phyloP scores from a whole-genome alignment of 2,888 invertebrate species.

The Incurvaria masculella region DNA sequence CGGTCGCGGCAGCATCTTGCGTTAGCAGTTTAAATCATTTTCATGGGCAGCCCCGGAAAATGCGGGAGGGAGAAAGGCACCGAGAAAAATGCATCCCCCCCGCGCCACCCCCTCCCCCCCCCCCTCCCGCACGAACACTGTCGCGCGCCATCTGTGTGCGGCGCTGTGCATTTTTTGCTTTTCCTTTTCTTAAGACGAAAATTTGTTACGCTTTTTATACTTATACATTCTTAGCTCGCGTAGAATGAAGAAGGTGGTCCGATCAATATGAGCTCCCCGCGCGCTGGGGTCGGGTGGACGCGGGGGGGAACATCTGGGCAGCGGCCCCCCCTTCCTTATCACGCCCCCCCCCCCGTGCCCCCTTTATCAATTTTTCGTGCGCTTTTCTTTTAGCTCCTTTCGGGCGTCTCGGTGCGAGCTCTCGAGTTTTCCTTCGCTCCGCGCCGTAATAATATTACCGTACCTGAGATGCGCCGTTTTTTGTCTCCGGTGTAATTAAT shows the following conservation, averaged over 20 bases:
- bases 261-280: constrained; percentile 34
- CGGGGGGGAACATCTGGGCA: not conserved
- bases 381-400: constrained; percentile 29
- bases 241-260: constrained; percentile 27
- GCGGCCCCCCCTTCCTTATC: constrained; percentile 7
- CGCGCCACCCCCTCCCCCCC: constrained; percentile 17
- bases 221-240: constrained; percentile 30
- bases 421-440: not conserved
- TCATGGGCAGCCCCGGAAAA: constrained; percentile 18
- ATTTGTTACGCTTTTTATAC: constrained; percentile 59
- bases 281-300: constrained; percentile 17
- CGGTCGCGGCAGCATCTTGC: not conserved
- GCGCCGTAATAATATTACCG: not conserved
- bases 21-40: constrained; percentile 1
- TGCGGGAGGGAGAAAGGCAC: constrained; percentile 31
- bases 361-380: constrained; percentile 54
- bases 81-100: constrained; percentile 38
- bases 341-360: constrained; percentile 34
- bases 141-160: constrained; percentile 9
- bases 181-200: constrained; percentile 59
- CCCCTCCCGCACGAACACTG: constrained; percentile 12
- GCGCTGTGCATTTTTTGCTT: constrained; percentile 56
- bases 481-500: constrained; percentile 9
- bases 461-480: constrained; percentile 3
- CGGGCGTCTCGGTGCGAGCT: constrained; percentile 11